Evolutionary conservation across 1,140 invertebrate genomes (phyloP).

Genomic region (Drosophila lacertosa): DNA sequence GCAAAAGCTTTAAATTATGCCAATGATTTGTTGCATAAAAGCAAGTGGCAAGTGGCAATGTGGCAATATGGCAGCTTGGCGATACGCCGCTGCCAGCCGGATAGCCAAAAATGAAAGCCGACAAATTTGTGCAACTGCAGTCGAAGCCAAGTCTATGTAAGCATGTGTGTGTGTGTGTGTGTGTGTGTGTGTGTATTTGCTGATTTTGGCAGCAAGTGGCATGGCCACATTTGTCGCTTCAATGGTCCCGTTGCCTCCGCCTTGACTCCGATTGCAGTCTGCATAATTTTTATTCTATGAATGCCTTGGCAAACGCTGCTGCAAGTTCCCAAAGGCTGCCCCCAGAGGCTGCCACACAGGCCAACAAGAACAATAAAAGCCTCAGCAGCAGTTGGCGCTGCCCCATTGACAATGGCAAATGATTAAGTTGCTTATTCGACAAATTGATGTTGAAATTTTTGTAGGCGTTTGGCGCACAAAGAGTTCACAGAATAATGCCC

Average conservation of each 20-base stretch:
- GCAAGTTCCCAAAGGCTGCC: too few relatives aligned
- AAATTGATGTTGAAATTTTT: conserved; percentile 70
- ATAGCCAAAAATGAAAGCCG: conserved; percentile 76
- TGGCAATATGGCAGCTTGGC: conserved; percentile 28
- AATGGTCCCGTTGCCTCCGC: conserved; percentile 32
- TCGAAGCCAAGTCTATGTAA: conserved; percentile 49
- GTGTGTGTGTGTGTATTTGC: conserved; percentile 31
- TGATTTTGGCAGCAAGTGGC: conserved; percentile 81
- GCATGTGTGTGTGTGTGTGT: conserved; percentile 10
- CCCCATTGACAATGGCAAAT: conserved; percentile 73
- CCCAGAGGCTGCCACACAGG: neutral
- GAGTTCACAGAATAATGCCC: conserved; percentile 2
- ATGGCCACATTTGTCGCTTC: conserved; percentile 78
- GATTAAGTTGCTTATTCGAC: conserved; percentile 81
- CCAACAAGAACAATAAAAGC: conserved; percentile 5
- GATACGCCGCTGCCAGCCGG: conserved; percentile 40
- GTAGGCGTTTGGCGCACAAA: conserved; percentile 16
- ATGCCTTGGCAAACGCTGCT: conserved; percentile 65
- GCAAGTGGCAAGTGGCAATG: conserved; percentile 66
- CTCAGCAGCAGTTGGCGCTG: conserved; percentile 1
- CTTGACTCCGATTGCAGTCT: conserved; percentile 48
- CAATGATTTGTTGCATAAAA: conserved; percentile 82
- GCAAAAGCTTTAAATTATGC: conserved; percentile 75
- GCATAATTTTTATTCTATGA: conserved; percentile 74
- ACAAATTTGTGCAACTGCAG: conserved; percentile 78